Evolutionary conservation across 2,797 vertebrate genomes (phyloP).

Genomic region (Gymnoscopelus braueri): DNA sequence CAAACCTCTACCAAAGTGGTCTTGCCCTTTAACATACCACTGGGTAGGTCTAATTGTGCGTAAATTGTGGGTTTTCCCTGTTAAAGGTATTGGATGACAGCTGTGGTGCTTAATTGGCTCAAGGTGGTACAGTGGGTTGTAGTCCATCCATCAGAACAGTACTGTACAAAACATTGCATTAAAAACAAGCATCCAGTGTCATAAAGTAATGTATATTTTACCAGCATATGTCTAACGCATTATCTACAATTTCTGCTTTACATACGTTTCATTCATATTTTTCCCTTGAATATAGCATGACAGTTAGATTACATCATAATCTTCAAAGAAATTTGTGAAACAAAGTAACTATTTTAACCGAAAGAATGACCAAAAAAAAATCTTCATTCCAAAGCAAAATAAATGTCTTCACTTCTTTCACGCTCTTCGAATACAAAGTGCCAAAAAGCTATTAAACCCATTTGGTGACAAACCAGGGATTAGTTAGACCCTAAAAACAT

Average conservation of each 20-base stretch:
- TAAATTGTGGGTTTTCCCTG: too few relatives aligned
- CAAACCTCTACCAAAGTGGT: too few relatives aligned
- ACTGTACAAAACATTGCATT: neutral
- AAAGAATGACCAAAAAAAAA: conserved; percentile 17
- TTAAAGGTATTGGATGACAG: neutral
- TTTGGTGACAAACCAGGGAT: conserved; percentile 38
- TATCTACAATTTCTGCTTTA: too few relatives aligned
- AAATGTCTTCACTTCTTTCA: conserved; percentile 23
- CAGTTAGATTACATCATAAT: conserved; percentile 1
- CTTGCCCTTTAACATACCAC: too few relatives aligned
- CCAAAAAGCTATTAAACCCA: conserved; percentile 31
- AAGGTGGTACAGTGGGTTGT: neutral
- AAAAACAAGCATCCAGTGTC: too few relatives aligned
- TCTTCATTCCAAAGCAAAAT: conserved; percentile 45
- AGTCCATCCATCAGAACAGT: neutral
- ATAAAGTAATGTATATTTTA: too few relatives aligned
- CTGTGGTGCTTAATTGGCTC: neutral
- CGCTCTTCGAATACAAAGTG: conserved; percentile 25
- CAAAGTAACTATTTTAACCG: conserved; percentile 15
- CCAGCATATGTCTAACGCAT: too few relatives aligned
- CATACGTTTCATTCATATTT: neutral
- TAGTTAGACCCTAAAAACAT: conserved; percentile 32
- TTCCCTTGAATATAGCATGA: conserved; percentile 3
- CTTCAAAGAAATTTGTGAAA: neutral
- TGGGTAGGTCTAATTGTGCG: too few relatives aligned